A percentile compares a stretch with the other conserved stretches of the same genome.
These are phyloP conservation scores for Anticlea derivata DNA, from an alignment of 2,888 invertebrate species.

Conservation along the genomic window DNA sequence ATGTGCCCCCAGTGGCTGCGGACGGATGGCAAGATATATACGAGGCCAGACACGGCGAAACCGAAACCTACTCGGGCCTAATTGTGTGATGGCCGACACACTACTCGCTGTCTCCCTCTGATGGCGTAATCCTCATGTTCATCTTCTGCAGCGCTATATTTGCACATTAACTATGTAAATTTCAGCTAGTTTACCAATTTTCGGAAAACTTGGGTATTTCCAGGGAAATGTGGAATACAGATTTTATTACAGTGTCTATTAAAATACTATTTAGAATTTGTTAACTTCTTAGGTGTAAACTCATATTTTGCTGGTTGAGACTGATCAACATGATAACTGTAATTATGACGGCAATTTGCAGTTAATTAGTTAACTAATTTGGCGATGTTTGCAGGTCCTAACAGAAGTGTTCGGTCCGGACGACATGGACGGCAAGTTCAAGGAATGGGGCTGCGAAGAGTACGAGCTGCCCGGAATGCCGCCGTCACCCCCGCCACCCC, in stretches of 20 bases:
- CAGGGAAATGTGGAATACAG: too few species aligned
- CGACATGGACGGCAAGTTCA: conserved; percentile 77
- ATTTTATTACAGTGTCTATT: too few species aligned
- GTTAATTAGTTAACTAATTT: neutral
- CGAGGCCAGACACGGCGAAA: conserved; percentile 67
- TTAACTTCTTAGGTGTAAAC: too few species aligned
- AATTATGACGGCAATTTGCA: too few species aligned
- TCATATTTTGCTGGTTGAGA: too few species aligned
- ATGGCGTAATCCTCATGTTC: conserved; percentile 65
- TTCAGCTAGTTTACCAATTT: neutral
- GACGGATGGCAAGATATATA: conserved; percentile 81
- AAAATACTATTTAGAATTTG: too few species aligned
- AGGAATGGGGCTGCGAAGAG: conserved; percentile 86
- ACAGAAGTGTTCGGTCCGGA: conserved; percentile 90
- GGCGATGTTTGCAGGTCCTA: conserved; percentile 82
- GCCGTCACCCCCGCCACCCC: conserved; percentile 88
- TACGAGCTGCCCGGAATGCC: conserved; percentile 90
- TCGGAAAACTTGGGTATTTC: neutral
- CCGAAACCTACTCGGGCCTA: conserved; percentile 74
- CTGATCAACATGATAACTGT: too few species aligned
- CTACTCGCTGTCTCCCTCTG: conserved; percentile 51
- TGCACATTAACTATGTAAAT: neutral
- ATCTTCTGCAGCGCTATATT: conserved; percentile 25
- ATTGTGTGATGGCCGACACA: conserved; percentile 75
- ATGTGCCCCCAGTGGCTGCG: conserved; percentile 81